These are phyloP conservation scores for Caerostris extrusa DNA, from an alignment of 1,140 invertebrate species.

Conservation along the genomic window DNA sequence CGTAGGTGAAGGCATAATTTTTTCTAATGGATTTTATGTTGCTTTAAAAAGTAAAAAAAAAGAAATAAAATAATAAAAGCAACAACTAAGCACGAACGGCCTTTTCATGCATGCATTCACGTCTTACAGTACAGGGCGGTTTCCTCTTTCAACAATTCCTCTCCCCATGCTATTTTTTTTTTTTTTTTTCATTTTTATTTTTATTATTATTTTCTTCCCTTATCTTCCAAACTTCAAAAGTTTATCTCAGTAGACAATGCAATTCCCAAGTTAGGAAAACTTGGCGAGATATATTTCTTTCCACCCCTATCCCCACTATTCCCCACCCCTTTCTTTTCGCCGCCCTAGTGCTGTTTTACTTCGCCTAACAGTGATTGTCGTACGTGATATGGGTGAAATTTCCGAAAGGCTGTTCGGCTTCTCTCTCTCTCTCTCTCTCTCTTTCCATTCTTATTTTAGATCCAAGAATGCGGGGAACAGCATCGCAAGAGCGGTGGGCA, in stretches of 20 bases:
- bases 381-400: slow-evolving; percentile 43
- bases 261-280: slow-evolving; percentile 57
- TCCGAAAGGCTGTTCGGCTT: too few species aligned
- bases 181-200: too few species aligned
- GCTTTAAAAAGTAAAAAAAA: background rate
- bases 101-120: slow-evolving; percentile 16
- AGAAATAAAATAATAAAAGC: background rate
- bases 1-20: background rate
- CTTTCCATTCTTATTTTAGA: too few species aligned
- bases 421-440: too few species aligned
- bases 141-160: background rate
- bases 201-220: too few species aligned
- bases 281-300: slow-evolving; percentile 33
- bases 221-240: too few species aligned
- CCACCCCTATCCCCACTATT: too few species aligned
- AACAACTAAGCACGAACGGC: slow-evolving; percentile 14
- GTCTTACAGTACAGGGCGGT: background rate
- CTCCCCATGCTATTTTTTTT: background rate
- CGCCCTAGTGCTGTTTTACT: background rate
- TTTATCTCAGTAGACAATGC: too few species aligned
- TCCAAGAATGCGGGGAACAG: too few species aligned
- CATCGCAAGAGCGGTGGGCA: too few species aligned
- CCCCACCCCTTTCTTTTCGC: background rate
- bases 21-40: background rate
- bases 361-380: slow-evolving; percentile 46